Percentiles rank a stretch among this genome's conserved stretches.
Conservation (phyloP, 2,113 vertebrate species). For the Psettodes erumei region DNA sequence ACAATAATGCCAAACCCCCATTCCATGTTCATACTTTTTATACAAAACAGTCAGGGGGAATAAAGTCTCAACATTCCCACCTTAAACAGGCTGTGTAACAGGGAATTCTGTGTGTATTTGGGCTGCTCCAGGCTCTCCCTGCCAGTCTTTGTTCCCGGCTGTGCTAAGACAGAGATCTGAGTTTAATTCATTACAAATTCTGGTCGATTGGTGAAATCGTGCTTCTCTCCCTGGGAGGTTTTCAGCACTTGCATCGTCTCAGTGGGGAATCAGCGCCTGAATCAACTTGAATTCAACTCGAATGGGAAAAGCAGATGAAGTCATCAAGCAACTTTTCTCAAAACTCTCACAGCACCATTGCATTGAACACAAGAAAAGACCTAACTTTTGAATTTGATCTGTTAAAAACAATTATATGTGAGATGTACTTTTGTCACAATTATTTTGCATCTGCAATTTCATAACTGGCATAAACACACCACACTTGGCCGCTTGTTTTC, state of each 20-base stretch:
- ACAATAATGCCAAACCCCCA: too few species aligned
- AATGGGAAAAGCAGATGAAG: constrained; percentile 16
- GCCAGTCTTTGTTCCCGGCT: background rate
- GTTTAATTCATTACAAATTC: constrained; percentile 16
- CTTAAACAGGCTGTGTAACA: too few species aligned
- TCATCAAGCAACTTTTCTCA: constrained; percentile 4
- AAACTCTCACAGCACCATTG: background rate
- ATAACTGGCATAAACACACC: constrained; percentile 6
- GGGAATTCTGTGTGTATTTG: background rate
- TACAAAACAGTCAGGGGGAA: too few species aligned
- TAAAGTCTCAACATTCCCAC: too few species aligned
- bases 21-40: too few species aligned
- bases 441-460: background rate
- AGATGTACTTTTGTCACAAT: background rate
- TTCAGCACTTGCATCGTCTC: constrained; percentile 21
- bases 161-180: constrained; percentile 5
- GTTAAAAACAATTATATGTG: background rate
- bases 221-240: constrained; percentile 16
- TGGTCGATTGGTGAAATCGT: constrained; percentile 32
- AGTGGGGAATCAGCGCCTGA: background rate
- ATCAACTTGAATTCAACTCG: constrained; percentile 13
- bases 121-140: constrained; percentile 10
- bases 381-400: background rate
- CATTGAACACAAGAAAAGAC: background rate
- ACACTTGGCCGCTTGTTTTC: constrained; percentile 5